phyloP scores from a whole-genome alignment of 2,797 vertebrate genomes.

The Pseudotriccus pelzelni region DNA sequence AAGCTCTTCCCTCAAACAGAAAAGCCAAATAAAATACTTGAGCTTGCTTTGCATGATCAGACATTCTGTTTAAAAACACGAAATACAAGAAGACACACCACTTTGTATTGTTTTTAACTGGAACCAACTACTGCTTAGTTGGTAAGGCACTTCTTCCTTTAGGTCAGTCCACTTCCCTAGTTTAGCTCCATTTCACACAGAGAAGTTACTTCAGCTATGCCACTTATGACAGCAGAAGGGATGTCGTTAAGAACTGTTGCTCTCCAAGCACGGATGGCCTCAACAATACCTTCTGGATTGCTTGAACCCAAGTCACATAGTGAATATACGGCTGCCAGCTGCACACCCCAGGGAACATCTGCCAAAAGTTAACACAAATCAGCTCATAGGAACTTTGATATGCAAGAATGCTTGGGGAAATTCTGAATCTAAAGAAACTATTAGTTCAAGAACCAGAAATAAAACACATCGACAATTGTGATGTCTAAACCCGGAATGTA shows the following conservation, averaged over 20 bases:
- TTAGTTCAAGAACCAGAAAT: not conserved
- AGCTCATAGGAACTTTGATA: not conserved
- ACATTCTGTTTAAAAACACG: not conserved
- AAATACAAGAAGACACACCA: not conserved
- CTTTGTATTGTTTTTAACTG: not conserved
- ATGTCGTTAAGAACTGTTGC: conserved; percentile 69
- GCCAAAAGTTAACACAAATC: not conserved
- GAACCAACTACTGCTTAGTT: not conserved
- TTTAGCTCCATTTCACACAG: conserved; percentile 72
- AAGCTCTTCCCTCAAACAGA: not conserved
- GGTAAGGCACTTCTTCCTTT: conserved; percentile 63
- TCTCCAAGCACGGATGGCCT: conserved; percentile 84
- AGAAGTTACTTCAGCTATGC: conserved; percentile 83
- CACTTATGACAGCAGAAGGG: conserved; percentile 81
- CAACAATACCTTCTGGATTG: conserved; percentile 83
- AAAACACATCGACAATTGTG: not conserved
- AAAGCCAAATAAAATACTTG: conserved; percentile 32
- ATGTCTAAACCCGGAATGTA: not conserved
- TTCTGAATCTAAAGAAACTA: not conserved
- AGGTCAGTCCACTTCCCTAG: not conserved
- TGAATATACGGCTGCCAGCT: conserved; percentile 89
- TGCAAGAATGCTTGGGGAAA: not conserved
- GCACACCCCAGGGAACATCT: conserved; percentile 92
- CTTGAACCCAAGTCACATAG: conserved; percentile 89
- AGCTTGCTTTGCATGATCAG: not conserved